Evolutionary conservation across 2,888 invertebrate species (phyloP).

Genomic region (Drosophila histrio): DNA sequence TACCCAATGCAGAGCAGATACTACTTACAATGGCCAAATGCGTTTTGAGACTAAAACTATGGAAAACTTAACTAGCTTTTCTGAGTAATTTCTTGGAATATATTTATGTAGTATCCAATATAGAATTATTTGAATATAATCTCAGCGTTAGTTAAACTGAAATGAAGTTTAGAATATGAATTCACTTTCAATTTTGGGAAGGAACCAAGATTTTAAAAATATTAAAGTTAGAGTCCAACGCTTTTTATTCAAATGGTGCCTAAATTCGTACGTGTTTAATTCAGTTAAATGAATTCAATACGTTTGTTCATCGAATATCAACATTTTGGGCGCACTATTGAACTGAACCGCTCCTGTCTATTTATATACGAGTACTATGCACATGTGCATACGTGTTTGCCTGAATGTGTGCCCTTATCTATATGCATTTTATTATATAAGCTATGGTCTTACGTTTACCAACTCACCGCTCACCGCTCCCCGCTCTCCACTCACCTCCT

Average conservation of each 20-base stretch:
- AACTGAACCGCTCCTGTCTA: conserved; percentile 27
- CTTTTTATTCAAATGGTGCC: too few relatives aligned
- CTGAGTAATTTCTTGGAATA: conserved; percentile 2
- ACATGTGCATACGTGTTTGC: conserved; percentile 11
- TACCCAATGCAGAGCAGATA: neutral
- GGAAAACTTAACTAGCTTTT: neutral
- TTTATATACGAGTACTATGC: neutral
- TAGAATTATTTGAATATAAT: neutral
- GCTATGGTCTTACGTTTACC: conserved; percentile 39
- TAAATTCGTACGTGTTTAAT: too few relatives aligned
- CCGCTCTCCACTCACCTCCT: neutral
- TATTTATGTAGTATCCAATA: neutral
- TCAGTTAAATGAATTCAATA: too few relatives aligned
- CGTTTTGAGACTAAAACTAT: neutral
- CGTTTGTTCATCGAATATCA: too few relatives aligned
- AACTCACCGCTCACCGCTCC: conserved; percentile 5
- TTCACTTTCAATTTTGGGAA: too few relatives aligned
- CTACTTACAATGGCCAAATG: conserved; percentile 20
- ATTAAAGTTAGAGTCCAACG: too few relatives aligned
- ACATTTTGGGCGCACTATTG: neutral
- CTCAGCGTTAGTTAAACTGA: too few relatives aligned
- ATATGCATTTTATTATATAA: conserved; percentile 56
- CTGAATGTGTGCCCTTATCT: conserved; percentile 23
- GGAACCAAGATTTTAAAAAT: too few relatives aligned
- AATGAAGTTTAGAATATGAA: too few relatives aligned